These are phyloP conservation scores for Paracentrotus lividus DNA, from an alignment of 53 echinoderm and acorn worm genomes.

Conservation along the genomic window DNA sequence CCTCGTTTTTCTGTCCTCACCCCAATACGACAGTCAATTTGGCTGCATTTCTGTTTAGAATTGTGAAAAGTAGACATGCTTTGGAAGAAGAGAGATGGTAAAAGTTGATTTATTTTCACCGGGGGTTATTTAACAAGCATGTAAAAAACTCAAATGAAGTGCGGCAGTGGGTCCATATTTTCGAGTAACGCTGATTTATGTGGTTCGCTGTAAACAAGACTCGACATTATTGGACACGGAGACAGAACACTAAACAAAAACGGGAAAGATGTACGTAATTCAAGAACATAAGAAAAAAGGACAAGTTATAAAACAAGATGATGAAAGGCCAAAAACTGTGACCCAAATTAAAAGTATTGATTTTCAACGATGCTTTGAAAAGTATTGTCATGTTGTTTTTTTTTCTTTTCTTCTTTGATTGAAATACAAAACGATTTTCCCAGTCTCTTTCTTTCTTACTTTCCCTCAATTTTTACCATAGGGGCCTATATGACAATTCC, in stretches of 20 bases:
- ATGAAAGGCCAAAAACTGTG: not conserved
- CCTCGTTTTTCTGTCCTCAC: conserved; percentile 72
- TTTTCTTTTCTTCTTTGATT: not conserved
- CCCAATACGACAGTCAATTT: conserved; percentile 55
- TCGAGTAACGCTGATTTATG: conserved; percentile 61
- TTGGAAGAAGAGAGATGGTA: not conserved
- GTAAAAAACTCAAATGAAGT: conserved; percentile 21
- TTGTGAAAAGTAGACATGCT: conserved; percentile 34
- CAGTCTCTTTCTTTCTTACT: not conserved
- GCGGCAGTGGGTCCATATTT: conserved; percentile 5
- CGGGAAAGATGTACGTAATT: not conserved
- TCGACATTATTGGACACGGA: conserved; percentile 1
- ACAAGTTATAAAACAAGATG: not conserved
- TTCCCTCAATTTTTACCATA: not conserved
- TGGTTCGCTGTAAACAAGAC: conserved; percentile 24
- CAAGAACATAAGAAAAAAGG: not conserved
- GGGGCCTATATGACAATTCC: too few relatives aligned
- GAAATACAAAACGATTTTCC: not conserved
- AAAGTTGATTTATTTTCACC: conserved; percentile 52
- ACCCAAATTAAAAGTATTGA: not conserved
- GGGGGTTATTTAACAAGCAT: conserved; percentile 48
- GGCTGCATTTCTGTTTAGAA: not conserved
- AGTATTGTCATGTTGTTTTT: not conserved
- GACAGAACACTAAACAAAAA: not conserved
- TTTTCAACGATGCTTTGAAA: not conserved